Conservation (phyloP, 2,888 invertebrate genomes). For the Phengaris alcon region DNA sequence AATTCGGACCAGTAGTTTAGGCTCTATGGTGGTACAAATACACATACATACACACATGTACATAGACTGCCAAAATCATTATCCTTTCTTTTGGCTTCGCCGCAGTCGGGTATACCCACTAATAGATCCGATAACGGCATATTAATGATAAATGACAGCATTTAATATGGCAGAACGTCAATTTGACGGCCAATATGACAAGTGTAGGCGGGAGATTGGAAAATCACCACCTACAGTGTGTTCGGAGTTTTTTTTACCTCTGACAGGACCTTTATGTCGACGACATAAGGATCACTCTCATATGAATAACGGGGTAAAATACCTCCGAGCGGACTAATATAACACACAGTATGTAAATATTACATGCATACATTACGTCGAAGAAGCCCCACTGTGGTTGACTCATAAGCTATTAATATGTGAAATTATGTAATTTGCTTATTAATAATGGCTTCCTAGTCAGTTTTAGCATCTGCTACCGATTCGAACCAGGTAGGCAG, state of each 20-base stretch:
- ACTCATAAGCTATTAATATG: constrained; percentile 11
- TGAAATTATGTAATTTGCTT: constrained; percentile 11
- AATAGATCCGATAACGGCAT: neutral
- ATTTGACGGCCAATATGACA: neutral
- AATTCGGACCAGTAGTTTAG: no score
- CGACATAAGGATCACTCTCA: no score
- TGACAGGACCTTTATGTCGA: no score
- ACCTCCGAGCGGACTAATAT: neutral
- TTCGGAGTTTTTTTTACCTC: no score
- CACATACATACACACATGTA: no score
- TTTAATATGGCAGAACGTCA: neutral
- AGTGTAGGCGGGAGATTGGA: no score
- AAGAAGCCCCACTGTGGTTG: neutral
- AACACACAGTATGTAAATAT: neutral
- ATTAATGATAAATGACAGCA: neutral
- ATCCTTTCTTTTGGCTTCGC: no score
- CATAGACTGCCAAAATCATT: no score
- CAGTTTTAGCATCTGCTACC: neutral
- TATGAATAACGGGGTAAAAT: no score
- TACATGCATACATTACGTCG: neutral
- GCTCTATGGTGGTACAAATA: no score
- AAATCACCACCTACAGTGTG: no score
- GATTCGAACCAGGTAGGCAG: neutral
- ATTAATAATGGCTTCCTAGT: constrained; percentile 2
- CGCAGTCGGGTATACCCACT: no score